Evolutionary conservation across 1,140 invertebrate species (phyloP).

Genomic region (Pseudomyrmex sp.): DNA sequence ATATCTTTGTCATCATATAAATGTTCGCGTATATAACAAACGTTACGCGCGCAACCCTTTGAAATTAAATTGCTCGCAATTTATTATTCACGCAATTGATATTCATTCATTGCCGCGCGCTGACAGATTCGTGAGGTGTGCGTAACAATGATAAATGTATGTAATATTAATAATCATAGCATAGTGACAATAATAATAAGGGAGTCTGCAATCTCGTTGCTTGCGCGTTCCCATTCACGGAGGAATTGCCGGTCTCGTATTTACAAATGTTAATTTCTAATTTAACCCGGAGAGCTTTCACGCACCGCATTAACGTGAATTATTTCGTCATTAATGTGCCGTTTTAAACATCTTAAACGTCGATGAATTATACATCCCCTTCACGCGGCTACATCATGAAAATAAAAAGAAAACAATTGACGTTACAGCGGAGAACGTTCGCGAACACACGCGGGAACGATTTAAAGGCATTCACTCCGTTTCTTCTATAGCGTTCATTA

Average conservation of each 20-base stretch:
- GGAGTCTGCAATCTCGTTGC: neutral
- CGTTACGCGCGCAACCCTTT: neutral
- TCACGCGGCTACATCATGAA: slow-evolving; percentile 1
- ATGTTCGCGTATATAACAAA: neutral
- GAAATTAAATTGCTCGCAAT: slow-evolving; percentile 2
- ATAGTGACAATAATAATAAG: slow-evolving; percentile 5
- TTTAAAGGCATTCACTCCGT: neutral
- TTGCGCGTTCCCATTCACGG: no score
- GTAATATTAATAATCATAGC: slow-evolving; percentile 8
- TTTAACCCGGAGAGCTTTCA: slow-evolving; percentile 35
- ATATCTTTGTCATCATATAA: no score
- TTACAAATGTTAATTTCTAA: slow-evolving; percentile 35
- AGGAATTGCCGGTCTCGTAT: neutral
- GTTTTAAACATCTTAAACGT: no score
- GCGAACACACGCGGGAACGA: neutral
- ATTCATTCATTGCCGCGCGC: neutral
- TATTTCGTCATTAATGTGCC: no score
- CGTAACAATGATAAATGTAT: neutral
- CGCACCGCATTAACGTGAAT: neutral
- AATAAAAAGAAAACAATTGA: neutral
- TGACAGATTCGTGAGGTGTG: neutral
- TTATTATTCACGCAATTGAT: slow-evolving; percentile 12
- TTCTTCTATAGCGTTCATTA: slow-evolving; percentile 42
- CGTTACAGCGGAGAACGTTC: neutral
- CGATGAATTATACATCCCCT: neutral